A percentile compares a stretch with the other conserved stretches of the same genome.
Conservation (phyloP, 2,888 invertebrate genomes). For the Drosophila emarginata region DNA sequence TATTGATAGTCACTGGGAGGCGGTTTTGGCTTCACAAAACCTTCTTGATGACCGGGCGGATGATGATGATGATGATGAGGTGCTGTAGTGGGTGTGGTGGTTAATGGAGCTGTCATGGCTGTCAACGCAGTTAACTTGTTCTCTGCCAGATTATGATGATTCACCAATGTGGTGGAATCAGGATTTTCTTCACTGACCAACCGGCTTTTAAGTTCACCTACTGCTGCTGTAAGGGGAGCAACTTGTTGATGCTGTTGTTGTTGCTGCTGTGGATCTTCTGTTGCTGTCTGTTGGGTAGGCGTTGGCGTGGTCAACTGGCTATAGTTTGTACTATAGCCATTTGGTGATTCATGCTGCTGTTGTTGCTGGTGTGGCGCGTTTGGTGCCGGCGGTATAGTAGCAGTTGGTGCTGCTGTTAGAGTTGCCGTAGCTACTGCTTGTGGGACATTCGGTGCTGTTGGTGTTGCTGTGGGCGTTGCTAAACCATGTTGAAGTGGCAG, state of each 20-base stretch:
- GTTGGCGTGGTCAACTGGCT: slow-evolving; percentile 60
- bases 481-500: slow-evolving; percentile 45
- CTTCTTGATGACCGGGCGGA: slow-evolving; percentile 72
- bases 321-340: slow-evolving; percentile 71
- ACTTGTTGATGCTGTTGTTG: slow-evolving; percentile 34
- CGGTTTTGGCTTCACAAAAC: slow-evolving; percentile 82
- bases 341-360: slow-evolving; percentile 67
- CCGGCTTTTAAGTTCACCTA: slow-evolving; percentile 81
- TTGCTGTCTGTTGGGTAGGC: slow-evolving; percentile 29
- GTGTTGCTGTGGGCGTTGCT: slow-evolving; percentile 77
- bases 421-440: slow-evolving; percentile 38
- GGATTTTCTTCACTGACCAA: slow-evolving; percentile 87
- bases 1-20: slow-evolving; percentile 82
- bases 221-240: slow-evolving; percentile 29
- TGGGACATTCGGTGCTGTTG: slow-evolving; percentile 48
- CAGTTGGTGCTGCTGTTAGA: slow-evolving; percentile 23
- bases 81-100: slow-evolving; percentile 60
- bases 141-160: slow-evolving; percentile 83
- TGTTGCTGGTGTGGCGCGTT: slow-evolving; percentile 36
- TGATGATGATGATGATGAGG: slow-evolving; percentile 38
- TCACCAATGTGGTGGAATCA: slow-evolving; percentile 87
- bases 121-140: slow-evolving; percentile 82
- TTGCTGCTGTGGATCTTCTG: slow-evolving; percentile 22
- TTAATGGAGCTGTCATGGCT: slow-evolving; percentile 79
- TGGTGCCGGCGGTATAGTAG: slow-evolving; percentile 34